A percentile compares a stretch with the other conserved stretches of the same genome.
Conservation (phyloP, 2,888 invertebrate genomes). For the Hemithea aestivaria region DNA sequence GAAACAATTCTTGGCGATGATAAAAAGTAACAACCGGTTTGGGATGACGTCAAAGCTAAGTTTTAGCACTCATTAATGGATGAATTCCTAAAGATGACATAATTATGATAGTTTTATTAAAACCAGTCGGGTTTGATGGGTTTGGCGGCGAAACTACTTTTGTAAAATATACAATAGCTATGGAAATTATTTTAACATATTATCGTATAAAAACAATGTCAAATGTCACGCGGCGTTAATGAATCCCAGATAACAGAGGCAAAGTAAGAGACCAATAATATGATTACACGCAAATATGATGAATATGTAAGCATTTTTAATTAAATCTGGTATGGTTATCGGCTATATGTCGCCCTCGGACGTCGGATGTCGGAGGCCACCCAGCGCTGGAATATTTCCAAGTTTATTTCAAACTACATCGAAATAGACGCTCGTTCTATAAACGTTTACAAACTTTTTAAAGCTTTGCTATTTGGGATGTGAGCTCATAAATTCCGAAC, state of each 20-base stretch:
- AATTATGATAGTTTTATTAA: conserved; percentile 11
- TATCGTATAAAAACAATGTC: too few relatives aligned
- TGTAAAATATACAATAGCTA: too few relatives aligned
- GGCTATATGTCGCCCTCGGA: neutral
- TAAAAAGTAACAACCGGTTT: conserved; percentile 15
- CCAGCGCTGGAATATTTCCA: conserved; percentile 24
- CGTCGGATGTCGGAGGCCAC: neutral
- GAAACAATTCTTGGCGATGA: conserved; percentile 7
- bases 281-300: neutral
- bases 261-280: too few relatives aligned
- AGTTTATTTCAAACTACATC: conserved; percentile 23
- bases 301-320: conserved; percentile 3
- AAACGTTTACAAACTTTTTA: conserved; percentile 6
- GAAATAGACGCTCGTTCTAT: conserved; percentile 24
- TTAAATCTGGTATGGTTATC: conserved; percentile 5
- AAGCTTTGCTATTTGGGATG: neutral
- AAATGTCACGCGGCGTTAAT: too few relatives aligned
- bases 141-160: too few relatives aligned
- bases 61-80: conserved; percentile 8
- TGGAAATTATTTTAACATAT: too few relatives aligned
- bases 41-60: conserved; percentile 21
- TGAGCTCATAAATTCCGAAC: too few relatives aligned
- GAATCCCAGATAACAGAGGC: too few relatives aligned
- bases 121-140: neutral
- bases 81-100: conserved; percentile 13